These are phyloP conservation scores for Halisarca cf. caerulea DNA, from an alignment of 37 sponge, comb jelly and placozoan species.

Conservation along the genomic window DNA sequence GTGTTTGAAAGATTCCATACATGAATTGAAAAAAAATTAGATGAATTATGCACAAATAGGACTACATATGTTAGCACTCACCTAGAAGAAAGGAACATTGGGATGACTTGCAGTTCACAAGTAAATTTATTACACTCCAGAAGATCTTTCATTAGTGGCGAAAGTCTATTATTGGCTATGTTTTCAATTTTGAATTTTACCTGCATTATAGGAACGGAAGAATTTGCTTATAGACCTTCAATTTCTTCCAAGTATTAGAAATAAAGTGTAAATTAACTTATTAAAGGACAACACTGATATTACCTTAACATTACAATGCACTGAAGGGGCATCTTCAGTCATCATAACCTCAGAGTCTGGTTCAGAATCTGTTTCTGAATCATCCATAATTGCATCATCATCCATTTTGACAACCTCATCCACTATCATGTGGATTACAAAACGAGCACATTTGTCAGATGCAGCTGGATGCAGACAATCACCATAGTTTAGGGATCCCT, in stretches of 20 bases:
- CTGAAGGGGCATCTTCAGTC: neutral
- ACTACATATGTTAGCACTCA: neutral
- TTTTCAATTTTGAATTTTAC: conserved; percentile 1
- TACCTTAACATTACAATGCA: too few species aligned
- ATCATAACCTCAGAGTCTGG: neutral
- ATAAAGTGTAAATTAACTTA: too few species aligned
- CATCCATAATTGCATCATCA: neutral
- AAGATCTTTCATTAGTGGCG: conserved; percentile 16
- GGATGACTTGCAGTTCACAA: conserved; percentile 53
- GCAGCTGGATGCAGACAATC: neutral
- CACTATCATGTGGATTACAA: conserved; percentile 69
- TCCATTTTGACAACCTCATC: conserved; percentile 11
- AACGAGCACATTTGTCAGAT: conserved; percentile 24
- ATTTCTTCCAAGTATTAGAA: too few species aligned
- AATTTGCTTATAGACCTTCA: too few species aligned
- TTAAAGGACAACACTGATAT: too few species aligned
- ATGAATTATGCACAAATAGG: too few species aligned
- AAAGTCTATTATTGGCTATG: neutral
- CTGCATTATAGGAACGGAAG: too few species aligned
- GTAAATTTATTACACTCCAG: neutral
- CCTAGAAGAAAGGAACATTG: neutral
- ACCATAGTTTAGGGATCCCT: neutral
- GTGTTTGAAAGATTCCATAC: too few species aligned
- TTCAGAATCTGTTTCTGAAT: neutral
- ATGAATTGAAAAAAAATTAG: too few species aligned